Conservation (phyloP, 2,113 vertebrate genomes). For the Tenrec ecaudatus region DNA sequence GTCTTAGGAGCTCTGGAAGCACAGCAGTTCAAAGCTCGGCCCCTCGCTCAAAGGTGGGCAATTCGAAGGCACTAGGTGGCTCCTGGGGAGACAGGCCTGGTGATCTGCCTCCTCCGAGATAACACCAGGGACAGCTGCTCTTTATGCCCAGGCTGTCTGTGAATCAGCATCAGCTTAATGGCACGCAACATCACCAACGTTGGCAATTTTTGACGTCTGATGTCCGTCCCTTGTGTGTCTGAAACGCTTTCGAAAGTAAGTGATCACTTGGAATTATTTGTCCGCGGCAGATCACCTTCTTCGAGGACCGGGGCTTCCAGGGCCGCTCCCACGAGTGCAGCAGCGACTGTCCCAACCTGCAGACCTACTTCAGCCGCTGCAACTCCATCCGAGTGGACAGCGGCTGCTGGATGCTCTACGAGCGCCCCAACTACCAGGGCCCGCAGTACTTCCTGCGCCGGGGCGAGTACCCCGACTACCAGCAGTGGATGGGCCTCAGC, state of each 20-base stretch:
- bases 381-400: slow-evolving; percentile 85
- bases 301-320: slow-evolving; percentile 86
- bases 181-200: neutral
- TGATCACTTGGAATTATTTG: neutral
- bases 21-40: no score
- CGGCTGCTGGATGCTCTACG: slow-evolving; percentile 85
- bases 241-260: neutral
- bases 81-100: neutral
- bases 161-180: no score
- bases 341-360: slow-evolving; percentile 85
- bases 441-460: slow-evolving; percentile 86
- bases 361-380: slow-evolving; percentile 84
- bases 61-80: no score
- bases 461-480: slow-evolving; percentile 85
- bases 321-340: slow-evolving; percentile 85
- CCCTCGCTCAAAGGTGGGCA: no score
- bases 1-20: no score
- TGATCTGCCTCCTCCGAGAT: slow-evolving; percentile 5
- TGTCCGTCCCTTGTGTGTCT: neutral
- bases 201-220: neutral
- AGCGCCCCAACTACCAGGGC: slow-evolving; percentile 82
- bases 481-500: slow-evolving; percentile 84
- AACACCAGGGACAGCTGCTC: no score
- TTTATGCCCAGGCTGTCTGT: no score
- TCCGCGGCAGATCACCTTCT: slow-evolving; percentile 84